Conservation (phyloP, 2,888 invertebrate species). For the Biston betularia region DNA sequence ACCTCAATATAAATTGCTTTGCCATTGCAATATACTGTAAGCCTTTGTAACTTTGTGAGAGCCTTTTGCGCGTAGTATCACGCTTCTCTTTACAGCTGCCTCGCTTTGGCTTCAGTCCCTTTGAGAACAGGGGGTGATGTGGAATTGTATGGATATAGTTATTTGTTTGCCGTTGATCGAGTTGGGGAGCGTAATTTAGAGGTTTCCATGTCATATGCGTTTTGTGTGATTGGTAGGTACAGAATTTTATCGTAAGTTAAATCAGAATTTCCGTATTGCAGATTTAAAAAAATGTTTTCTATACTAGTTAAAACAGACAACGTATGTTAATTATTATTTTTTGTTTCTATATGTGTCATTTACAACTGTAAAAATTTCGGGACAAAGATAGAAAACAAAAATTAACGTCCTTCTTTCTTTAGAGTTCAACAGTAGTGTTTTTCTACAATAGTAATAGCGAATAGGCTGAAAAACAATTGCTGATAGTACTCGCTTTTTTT, state of each 20-base stretch:
- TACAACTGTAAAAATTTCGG: too few species aligned
- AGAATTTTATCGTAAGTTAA: background rate
- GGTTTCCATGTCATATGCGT: slow-evolving; percentile 50
- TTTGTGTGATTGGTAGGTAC: slow-evolving; percentile 25
- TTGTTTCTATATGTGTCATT: background rate
- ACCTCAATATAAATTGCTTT: slow-evolving; percentile 51
- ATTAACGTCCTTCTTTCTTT: too few species aligned
- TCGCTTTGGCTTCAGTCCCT: slow-evolving; percentile 33
- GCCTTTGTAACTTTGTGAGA: slow-evolving; percentile 65
- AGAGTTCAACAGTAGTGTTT: too few species aligned
- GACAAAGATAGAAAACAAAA: too few species aligned
- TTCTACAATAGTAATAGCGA: too few species aligned
- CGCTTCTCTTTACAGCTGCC: slow-evolving; percentile 76
- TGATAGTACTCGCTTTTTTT: too few species aligned
- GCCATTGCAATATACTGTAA: slow-evolving; percentile 49
- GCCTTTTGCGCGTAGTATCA: slow-evolving; percentile 59
- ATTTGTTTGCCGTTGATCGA: slow-evolving; percentile 80
- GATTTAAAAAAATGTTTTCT: too few species aligned
- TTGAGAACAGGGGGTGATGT: slow-evolving; percentile 57
- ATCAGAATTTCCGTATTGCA: background rate
- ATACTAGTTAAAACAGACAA: too few species aligned
- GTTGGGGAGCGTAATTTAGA: slow-evolving; percentile 56
- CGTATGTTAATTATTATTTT: too few species aligned
- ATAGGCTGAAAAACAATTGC: too few species aligned
- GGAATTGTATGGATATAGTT: slow-evolving; percentile 75